Percentiles rank a stretch among this genome's conserved stretches.
Evolutionary conservation across 37 sponge, comb jelly and placozoan species (phyloP).

Genomic region (Chondrosia reniformis): DNA sequence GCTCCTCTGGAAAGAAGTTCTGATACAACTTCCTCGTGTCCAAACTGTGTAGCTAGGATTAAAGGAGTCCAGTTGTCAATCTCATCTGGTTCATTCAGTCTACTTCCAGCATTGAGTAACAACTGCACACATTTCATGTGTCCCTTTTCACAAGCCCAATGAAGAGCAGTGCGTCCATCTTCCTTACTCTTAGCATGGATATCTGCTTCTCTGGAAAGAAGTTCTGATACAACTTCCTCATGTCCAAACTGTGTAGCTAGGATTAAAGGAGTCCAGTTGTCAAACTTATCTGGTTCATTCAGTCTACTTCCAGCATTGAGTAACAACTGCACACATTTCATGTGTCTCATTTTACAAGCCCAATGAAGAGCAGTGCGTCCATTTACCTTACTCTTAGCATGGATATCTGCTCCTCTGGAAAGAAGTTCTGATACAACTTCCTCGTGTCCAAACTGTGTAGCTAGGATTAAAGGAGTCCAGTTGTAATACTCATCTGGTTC

Average conservation of each 20-base stretch:
- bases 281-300: background rate
- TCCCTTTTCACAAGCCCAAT: background rate
- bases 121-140: background rate
- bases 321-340: background rate
- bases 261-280: background rate
- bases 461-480: no score
- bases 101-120: background rate
- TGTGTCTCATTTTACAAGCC: background rate
- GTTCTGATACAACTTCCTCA: background rate
- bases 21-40: no score
- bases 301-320: background rate
- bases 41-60: no score
- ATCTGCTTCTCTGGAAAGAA: background rate
- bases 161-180: conserved; percentile 7
- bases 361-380: background rate
- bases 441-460: no score
- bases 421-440: no score
- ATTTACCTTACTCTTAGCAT: no score
- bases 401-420: no score
- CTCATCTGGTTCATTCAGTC: background rate
- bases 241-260: background rate
- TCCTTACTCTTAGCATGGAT: background rate
- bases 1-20: no score
- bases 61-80: background rate
- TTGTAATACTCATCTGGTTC: no score